Base-by-base conservation (phyloP, 2,888 invertebrate genomes). In the Limnephilus rhombicus region DNA sequence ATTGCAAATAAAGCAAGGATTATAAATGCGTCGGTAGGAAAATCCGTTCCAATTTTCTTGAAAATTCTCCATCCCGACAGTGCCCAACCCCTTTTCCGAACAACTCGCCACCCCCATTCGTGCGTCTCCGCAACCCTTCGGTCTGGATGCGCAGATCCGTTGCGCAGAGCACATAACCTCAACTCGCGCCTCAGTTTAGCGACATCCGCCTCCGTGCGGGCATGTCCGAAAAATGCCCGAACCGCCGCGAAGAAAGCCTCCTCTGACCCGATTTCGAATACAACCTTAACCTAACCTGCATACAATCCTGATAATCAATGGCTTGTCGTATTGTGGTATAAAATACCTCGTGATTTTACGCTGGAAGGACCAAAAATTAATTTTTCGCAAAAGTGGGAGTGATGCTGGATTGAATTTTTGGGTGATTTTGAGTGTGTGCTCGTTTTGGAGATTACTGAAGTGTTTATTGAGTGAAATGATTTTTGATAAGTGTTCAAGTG, bases 141-240 rank as follows among this genome's bases (percentile, higher is more conserved):
- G 83, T 4, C 34, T 49, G 85, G 90, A 68, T 92, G 93, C 91
- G 93, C 91, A 88, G 90, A 85, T 12, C 80, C 82, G 81, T 41
- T 93, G 93, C 93, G 93, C 92, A 92, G 34, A 80, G 49, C 31
- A 82, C 91, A 53, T 83, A 89, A 92, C 85, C 89, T 90, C 87
- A 68, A 86, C 85, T 85, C 29, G 29, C 15, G 34, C 68, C 90
- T 91, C 93, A 93, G 93, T 93, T 90, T 90, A 91, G 91, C 85
- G 91, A 87, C 92, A 91, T 85, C 89, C 90, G 91, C 90, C 92
- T 87, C 85, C 85, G 82, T 34, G 92, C 81, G 41, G 85, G 90
- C 81, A 86, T 90, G 92, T 89, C 91, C 41, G 82, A 82, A 24
- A 86, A 81, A 81, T 87, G 49, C 31, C 45, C 45, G 81, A 91